These are phyloP conservation scores for Athene noctua DNA, from an alignment of 2,113 vertebrate genomes.

Conservation along the genomic window DNA sequence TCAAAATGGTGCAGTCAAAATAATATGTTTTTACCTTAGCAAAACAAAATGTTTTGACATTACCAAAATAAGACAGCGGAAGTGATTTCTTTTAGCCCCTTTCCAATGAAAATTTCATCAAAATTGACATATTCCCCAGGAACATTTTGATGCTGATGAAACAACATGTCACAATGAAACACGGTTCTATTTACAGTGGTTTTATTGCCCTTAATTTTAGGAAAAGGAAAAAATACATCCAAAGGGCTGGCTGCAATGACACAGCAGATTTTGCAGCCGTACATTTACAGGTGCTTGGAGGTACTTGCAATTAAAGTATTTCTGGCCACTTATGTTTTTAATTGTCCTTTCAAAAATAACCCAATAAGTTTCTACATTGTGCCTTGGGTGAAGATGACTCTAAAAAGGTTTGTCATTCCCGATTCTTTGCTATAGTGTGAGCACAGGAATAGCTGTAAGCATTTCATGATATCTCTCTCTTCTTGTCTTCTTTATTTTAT, in stretches of 20 bases:
- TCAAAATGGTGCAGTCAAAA: neutral
- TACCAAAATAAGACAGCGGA: constrained; percentile 1
- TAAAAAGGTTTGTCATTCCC: neutral
- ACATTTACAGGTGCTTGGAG: neutral
- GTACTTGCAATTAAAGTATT: neutral
- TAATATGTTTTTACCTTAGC: neutral
- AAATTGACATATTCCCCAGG: constrained; percentile 12
- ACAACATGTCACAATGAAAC: constrained; percentile 20
- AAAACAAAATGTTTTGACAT: constrained; percentile 43
- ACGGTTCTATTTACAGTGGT: neutral
- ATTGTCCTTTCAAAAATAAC: neutral
- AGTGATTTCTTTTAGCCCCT: constrained; percentile 14
- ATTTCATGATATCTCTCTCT: constrained; percentile 3
- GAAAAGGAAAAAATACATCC: neutral
- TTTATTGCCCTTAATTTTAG: neutral
- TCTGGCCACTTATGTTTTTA: neutral
- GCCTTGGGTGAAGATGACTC: neutral
- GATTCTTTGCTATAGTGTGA: neutral
- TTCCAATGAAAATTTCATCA: constrained; percentile 34
- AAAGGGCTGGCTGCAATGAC: neutral
- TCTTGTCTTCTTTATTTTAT: constrained; percentile 15
- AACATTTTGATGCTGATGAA: constrained; percentile 2
- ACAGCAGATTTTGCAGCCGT: neutral
- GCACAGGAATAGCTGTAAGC: neutral
- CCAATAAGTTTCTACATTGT: neutral